phyloP scores from a whole-genome alignment of 2,888 invertebrate species.

The Amiota minor region DNA sequence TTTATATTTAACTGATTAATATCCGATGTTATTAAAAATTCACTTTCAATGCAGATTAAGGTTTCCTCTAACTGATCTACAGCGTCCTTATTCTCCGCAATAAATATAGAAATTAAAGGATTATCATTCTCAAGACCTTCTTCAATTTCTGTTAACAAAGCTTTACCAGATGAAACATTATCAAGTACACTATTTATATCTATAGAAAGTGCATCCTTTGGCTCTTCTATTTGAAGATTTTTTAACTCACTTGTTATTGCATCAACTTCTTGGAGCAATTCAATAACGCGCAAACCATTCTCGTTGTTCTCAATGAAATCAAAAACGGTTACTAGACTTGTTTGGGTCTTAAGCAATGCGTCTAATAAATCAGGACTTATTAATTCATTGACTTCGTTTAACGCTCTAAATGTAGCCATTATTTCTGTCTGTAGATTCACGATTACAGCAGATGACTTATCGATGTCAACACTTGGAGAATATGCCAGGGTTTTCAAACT shows the following conservation, averaged over 20 bases:
- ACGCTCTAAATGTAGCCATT: slow-evolving; percentile 65
- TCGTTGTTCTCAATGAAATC: slow-evolving; percentile 70
- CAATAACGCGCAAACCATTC: slow-evolving; percentile 64
- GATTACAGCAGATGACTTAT: slow-evolving; percentile 64
- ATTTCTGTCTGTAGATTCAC: slow-evolving; percentile 65
- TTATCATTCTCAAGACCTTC: slow-evolving; percentile 58
- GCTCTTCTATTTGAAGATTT: slow-evolving; percentile 38
- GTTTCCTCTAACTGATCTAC: slow-evolving; percentile 58
- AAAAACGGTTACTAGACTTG: slow-evolving; percentile 61
- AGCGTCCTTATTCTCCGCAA: slow-evolving; percentile 56
- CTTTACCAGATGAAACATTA: slow-evolving; percentile 57
- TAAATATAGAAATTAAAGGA: slow-evolving; percentile 52
- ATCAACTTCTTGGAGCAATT: slow-evolving; percentile 70
- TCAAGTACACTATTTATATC: slow-evolving; percentile 55
- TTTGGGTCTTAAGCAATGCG: slow-evolving; percentile 61
- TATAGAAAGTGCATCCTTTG: slow-evolving; percentile 38
- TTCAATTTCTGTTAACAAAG: slow-evolving; percentile 61
- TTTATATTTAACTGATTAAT: slow-evolving; percentile 49
- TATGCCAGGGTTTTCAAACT: slow-evolving; percentile 56
- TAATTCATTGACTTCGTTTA: slow-evolving; percentile 65
- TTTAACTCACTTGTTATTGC: slow-evolving; percentile 60
- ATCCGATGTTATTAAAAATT: slow-evolving; percentile 56
- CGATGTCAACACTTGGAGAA: slow-evolving; percentile 59
- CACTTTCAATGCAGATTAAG: slow-evolving; percentile 57
- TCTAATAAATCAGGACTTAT: slow-evolving; percentile 49